Evolutionary conservation across 2,113 vertebrate species (phyloP).

Genomic region (Lathamus discolor): DNA sequence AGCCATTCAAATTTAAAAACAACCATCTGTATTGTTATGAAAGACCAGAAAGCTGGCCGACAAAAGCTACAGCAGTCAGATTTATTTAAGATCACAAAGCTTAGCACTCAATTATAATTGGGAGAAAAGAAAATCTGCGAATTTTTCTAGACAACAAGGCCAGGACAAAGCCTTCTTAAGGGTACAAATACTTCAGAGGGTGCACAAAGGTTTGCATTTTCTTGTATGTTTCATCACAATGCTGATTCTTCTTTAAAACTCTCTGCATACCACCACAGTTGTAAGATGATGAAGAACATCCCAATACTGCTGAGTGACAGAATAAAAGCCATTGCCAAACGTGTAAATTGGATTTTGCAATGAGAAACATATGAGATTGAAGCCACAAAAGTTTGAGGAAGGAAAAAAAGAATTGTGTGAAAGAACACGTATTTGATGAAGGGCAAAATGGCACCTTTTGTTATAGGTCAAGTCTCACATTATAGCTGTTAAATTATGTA

Average conservation of each 20-base stretch:
- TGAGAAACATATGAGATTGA: background rate
- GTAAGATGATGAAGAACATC: background rate
- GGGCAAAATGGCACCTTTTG: background rate
- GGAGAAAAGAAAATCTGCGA: background rate
- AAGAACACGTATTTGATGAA: background rate
- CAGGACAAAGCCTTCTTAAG: background rate
- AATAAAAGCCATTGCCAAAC: background rate
- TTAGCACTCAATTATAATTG: background rate
- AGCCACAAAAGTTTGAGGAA: background rate
- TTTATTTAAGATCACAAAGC: conserved; percentile 5
- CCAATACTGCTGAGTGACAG: background rate
- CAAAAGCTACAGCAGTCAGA: background rate
- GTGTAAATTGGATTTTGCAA: background rate
- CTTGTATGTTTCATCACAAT: background rate
- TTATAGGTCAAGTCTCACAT: background rate
- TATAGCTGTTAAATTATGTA: background rate
- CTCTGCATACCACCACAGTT: background rate
- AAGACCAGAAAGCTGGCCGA: background rate
- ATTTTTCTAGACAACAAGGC: background rate
- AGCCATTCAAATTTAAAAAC: background rate
- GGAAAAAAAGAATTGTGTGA: background rate
- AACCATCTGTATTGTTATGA: background rate
- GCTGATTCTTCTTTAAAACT: background rate
- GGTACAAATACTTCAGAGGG: background rate
- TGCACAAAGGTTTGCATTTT: background rate